phyloP scores from a whole-genome alignment of 2,797 vertebrate species.

The Acipenser transmontanus region DNA sequence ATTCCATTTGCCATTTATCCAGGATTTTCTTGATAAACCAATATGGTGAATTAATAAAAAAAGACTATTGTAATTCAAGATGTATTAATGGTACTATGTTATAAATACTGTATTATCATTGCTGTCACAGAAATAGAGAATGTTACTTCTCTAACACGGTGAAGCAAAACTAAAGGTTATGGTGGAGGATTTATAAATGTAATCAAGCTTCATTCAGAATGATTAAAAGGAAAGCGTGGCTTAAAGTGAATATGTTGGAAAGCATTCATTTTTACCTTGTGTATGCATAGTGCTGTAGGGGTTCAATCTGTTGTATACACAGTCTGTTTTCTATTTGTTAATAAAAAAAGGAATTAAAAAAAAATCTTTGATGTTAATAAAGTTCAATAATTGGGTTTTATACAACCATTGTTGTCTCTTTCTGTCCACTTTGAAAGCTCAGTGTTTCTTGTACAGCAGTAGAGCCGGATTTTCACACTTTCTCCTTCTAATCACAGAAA shows the following conservation, averaged over 20 bases:
- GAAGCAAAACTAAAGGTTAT: conserved; percentile 47
- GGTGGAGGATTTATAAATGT: conserved; percentile 64
- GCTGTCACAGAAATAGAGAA: conserved; percentile 58
- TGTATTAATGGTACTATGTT: conserved; percentile 76
- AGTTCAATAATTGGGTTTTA: conserved; percentile 89
- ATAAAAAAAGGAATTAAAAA: conserved; percentile 76
- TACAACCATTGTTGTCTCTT: conserved; percentile 48
- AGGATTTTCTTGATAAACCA: conserved; percentile 59
- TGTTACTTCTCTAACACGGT: conserved; percentile 47
- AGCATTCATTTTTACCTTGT: conserved; percentile 93
- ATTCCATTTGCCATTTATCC: conserved; percentile 53
- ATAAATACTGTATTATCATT: conserved; percentile 82
- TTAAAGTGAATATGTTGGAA: conserved; percentile 59
- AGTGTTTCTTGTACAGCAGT: no score
- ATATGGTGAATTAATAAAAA: conserved; percentile 43
- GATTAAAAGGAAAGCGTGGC: conserved; percentile 48
- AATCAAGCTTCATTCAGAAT: conserved; percentile 49
- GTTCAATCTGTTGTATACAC: conserved; percentile 81
- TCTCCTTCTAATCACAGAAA: no score
- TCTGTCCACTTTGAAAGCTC: neutral
- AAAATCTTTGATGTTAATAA: conserved; percentile 89
- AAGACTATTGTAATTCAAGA: conserved; percentile 72
- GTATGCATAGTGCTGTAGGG: conserved; percentile 82
- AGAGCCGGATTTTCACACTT: no score
- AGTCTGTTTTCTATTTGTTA: conserved; percentile 95